Base-by-base conservation (phyloP, 2,113 vertebrate species). In the Tachysurus vachellii region DNA sequence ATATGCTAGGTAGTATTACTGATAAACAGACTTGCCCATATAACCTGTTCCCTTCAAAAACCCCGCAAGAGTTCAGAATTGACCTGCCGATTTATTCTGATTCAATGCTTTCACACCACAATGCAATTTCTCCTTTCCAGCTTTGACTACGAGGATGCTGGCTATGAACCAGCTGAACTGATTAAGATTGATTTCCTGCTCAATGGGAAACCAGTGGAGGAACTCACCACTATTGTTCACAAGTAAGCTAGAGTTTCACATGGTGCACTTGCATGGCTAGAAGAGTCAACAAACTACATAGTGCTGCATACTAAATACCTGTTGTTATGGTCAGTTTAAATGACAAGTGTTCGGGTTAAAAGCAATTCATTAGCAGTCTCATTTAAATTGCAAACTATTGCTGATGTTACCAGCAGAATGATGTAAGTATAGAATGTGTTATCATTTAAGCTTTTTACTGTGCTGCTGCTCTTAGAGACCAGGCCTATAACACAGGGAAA, bases 61-160 rank as follows among this genome's bases (percentile, higher is more conserved):
- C 11, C 47, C 57, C 44, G 10, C 0, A 66, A 26, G 68, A 23
- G 53, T 44, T 62, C 13, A 70, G 31, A 84, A 84, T 12, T 56
- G 8, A 47, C 6, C 70, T 44, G 28, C 2, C 28, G n/a, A 47
- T 80, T 73, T 12, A 47, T 42, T 26, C n/a, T 44, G 28, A 79
- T 62, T 83, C n/a, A 86, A 28, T 47, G 12, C 54, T 59, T 70
- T 68, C 36, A 36, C 73, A 82, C 68, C 36, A 61, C 57, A 80
- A 16, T 26, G 23, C 14, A 47, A 85, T 85, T 81, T 75, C 56
- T 82, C 53, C 28, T 89, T 80, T 28, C 14, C 85, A 99, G 98
- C 92, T 99, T 99, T 94, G 98, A 99, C 94, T 99, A 99, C 76
- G 98, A 99, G 94, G 97, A 97, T 86, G 96, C 97, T 64, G 97